These are phyloP conservation scores for Bagarius yarrelli DNA, from an alignment of 2,113 vertebrate genomes.

Conservation along the genomic window DNA sequence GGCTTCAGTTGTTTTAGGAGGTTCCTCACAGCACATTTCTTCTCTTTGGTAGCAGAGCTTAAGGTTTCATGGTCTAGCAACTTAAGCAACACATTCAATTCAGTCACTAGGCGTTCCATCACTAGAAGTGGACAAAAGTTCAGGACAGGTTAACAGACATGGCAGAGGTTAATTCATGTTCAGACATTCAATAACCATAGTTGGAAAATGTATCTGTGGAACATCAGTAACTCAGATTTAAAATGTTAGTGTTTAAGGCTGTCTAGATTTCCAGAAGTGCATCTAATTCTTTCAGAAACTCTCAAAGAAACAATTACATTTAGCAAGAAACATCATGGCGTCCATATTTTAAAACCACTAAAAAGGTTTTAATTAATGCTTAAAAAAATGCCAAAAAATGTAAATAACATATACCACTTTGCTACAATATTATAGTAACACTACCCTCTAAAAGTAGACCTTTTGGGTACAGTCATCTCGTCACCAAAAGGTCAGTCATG, in stretches of 20 bases:
- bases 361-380: too few species aligned
- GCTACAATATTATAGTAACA: too few species aligned
- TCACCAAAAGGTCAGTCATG: background rate
- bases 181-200: background rate
- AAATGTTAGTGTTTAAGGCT: background rate
- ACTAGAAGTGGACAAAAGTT: constrained; percentile 59
- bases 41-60: constrained; percentile 85
- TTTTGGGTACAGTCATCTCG: too few species aligned
- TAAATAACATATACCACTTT: too few species aligned
- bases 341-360: too few species aligned
- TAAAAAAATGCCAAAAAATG: too few species aligned
- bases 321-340: too few species aligned
- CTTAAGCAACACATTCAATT: constrained; percentile 85
- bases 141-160: constrained; percentile 46
- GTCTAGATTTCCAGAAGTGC: background rate
- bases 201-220: background rate
- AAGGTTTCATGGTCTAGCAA: constrained; percentile 91
- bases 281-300: background rate
- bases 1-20: constrained; percentile 86
- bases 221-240: constrained; percentile 7
- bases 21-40: constrained; percentile 85
- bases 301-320: too few species aligned
- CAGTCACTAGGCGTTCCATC: constrained; percentile 89
- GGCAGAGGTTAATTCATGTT: constrained; percentile 8
- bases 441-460: too few species aligned